These are phyloP conservation scores for Tachina grossa DNA, from an alignment of 2,888 invertebrate genomes.

Conservation along the genomic window DNA sequence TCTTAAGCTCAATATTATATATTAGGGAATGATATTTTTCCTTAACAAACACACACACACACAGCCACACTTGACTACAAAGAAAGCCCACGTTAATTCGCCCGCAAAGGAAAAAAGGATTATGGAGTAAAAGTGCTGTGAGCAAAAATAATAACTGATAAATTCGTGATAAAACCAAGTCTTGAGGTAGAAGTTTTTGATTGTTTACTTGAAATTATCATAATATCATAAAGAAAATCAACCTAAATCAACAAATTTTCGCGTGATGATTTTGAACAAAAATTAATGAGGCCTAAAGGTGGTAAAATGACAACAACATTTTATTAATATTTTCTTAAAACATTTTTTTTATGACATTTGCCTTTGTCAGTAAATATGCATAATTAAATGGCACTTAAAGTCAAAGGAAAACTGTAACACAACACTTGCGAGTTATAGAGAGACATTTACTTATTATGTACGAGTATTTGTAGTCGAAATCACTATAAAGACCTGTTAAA, in stretches of 20 bases:
- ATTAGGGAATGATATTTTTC: constrained; percentile 76
- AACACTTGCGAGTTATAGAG: constrained; percentile 22
- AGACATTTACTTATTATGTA: constrained; percentile 31
- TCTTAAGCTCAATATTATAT: constrained; percentile 78
- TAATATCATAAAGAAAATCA: constrained; percentile 81
- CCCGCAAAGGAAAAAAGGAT: background rate
- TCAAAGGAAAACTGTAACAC: constrained; percentile 46
- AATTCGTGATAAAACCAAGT: constrained; percentile 64
- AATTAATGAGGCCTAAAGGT: constrained; percentile 71
- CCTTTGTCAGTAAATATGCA: constrained; percentile 19
- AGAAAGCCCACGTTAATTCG: background rate
- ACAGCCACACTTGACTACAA: background rate
- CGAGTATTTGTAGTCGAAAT: constrained; percentile 22
- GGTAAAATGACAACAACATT: constrained; percentile 69
- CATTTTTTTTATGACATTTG: constrained; percentile 12
- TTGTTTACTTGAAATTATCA: constrained; percentile 80
- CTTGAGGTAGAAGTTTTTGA: constrained; percentile 47
- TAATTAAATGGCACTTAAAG: constrained; percentile 71
- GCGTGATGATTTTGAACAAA: constrained; percentile 69
- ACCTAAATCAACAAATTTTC: constrained; percentile 80
- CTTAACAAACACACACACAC: background rate
- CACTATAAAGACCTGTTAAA: constrained; percentile 48
- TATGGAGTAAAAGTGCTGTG: constrained; percentile 15
- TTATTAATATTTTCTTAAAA: constrained; percentile 54
- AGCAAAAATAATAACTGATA: constrained; percentile 65